These are phyloP conservation scores for Spea bombifrons DNA, from an alignment of 2,113 vertebrate species.

Conservation along the genomic window DNA sequence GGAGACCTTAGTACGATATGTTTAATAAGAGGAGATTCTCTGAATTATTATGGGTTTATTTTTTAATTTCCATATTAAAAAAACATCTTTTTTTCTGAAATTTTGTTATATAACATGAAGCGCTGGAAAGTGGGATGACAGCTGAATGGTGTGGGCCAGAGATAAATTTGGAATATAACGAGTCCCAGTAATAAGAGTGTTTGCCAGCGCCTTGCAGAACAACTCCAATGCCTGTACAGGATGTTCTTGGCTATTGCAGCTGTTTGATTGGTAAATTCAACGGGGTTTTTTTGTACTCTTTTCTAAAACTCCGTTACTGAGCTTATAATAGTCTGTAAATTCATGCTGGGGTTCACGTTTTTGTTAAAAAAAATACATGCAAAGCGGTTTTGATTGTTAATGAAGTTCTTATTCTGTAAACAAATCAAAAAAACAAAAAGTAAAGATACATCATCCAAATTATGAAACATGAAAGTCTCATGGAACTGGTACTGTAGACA, in stretches of 20 bases:
- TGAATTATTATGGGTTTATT: not conserved
- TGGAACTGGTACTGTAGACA: too few relatives aligned
- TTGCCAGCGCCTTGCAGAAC: slow-evolving; percentile 21
- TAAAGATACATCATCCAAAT: too few relatives aligned
- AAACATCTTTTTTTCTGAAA: not conserved
- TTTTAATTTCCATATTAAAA: not conserved
- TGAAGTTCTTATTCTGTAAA: not conserved
- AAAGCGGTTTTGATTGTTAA: not conserved
- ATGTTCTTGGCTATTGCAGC: slow-evolving; percentile 16
- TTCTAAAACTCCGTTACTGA: not conserved
- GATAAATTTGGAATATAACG: slow-evolving; percentile 28
- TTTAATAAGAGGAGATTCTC: not conserved
- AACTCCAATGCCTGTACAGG: slow-evolving; percentile 24
- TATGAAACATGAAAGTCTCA: too few relatives aligned
- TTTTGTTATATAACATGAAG: slow-evolving; percentile 31
- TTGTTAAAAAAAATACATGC: not conserved
- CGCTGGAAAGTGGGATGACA: slow-evolving; percentile 2
- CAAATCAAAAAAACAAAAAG: too few relatives aligned
- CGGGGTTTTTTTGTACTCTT: slow-evolving; percentile 4
- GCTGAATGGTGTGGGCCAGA: slow-evolving; percentile 29
- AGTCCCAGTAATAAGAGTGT: not conserved
- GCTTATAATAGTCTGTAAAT: not conserved
- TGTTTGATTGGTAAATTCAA: slow-evolving; percentile 17
- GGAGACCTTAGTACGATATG: not conserved
- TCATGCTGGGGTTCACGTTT: not conserved